A percentile compares a stretch with the other conserved stretches of the same genome.
Evolutionary conservation across 2,113 vertebrate genomes (phyloP).

Genomic region (Neopipo cinnamomea): DNA sequence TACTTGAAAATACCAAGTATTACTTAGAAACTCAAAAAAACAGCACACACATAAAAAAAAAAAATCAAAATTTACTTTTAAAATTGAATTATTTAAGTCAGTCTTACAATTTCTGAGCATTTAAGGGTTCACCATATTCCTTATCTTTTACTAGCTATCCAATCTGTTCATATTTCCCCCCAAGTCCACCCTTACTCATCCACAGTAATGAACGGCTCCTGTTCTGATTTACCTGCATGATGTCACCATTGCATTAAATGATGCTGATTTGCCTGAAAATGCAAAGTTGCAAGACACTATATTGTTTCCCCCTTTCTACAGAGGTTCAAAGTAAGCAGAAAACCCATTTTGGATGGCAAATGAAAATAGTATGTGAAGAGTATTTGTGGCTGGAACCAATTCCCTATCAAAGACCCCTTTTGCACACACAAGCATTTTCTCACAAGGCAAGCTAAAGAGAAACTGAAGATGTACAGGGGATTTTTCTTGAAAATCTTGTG

Average conservation of each 20-base stretch:
- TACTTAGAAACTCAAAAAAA: background rate
- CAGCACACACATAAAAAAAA: background rate
- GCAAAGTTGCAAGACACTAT: background rate
- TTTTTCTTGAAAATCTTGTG: background rate
- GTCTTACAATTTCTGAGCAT: background rate
- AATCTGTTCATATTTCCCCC: background rate
- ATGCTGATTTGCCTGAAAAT: background rate
- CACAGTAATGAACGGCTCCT: background rate
- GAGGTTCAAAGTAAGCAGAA: background rate
- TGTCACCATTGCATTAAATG: background rate
- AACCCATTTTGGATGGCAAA: background rate
- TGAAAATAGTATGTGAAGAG: background rate
- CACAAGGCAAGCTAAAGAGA: background rate
- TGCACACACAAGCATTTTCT: background rate
- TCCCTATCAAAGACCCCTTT: background rate
- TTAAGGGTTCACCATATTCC: background rate
- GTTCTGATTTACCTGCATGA: background rate
- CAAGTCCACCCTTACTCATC: background rate
- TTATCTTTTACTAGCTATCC: background rate
- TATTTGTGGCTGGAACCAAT: background rate
- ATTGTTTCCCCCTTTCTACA: background rate
- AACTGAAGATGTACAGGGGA: background rate
- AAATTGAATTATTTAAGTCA: rapidly evolving
- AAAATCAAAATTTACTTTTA: background rate
- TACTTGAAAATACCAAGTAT: background rate